Evolutionary conservation across 2,797 vertebrate species (phyloP).

Genomic region (Melanotaenia maccullochi): DNA sequence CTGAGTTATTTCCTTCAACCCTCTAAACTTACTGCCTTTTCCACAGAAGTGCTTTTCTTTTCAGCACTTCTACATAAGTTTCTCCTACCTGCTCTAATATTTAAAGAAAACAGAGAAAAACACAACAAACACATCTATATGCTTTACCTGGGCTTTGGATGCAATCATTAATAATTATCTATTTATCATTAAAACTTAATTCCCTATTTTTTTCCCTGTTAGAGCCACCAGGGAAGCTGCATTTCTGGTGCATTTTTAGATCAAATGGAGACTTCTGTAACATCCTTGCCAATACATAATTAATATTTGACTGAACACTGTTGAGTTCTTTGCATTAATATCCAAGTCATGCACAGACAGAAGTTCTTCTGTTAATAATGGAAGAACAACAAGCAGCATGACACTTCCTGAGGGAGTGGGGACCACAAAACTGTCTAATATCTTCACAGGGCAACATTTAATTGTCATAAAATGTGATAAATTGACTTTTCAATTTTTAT

Average conservation of each 20-base stretch:
- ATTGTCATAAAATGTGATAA: background rate
- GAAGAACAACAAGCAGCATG: conserved; percentile 2
- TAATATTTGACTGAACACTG: conserved; percentile 23
- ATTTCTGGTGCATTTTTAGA: conserved; percentile 9
- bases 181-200: background rate
- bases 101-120: conserved; percentile 1
- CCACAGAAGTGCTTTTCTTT: conserved; percentile 12
- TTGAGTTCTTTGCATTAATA: conserved; percentile 21
- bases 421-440: conserved; percentile 10
- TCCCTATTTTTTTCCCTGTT: background rate
- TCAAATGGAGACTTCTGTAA: conserved; percentile 13
- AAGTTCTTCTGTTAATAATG: conserved; percentile 26
- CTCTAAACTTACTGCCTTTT: conserved; percentile 6
- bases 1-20: conserved; percentile 11
- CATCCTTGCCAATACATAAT: conserved; percentile 14
- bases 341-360: conserved; percentile 13
- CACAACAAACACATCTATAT: background rate
- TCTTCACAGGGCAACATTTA: background rate
- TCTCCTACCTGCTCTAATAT: conserved; percentile 14
- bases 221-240: background rate
- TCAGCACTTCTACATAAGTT: conserved; percentile 1
- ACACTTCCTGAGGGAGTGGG: background rate
- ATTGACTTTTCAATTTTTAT: background rate
- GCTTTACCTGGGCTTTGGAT: background rate
- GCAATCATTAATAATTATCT: background rate